Percentiles rank a stretch among this genome's conserved stretches.
Evolutionary conservation across 2,113 vertebrate genomes (phyloP).

Genomic region (Eudyptes chrysolophus): DNA sequence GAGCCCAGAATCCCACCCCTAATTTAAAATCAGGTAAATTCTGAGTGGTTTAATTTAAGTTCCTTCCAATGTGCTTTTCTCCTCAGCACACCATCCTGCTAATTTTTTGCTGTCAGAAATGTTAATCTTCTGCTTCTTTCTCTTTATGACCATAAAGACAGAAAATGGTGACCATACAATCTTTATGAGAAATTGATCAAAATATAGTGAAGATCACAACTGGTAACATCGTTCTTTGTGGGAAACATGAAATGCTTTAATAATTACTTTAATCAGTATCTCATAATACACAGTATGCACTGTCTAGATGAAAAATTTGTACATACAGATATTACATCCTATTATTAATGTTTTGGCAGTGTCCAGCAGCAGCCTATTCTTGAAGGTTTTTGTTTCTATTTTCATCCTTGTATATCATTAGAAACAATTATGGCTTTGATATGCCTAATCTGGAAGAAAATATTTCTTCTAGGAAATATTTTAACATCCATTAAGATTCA

Average conservation of each 20-base stretch:
- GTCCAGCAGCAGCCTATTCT: background rate
- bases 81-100: background rate
- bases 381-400: background rate
- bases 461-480: background rate
- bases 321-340: background rate
- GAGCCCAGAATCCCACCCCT: background rate
- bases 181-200: background rate
- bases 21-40: background rate
- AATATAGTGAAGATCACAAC: background rate
- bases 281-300: background rate
- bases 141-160: background rate
- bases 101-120: background rate
- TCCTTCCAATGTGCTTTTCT: background rate
- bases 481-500: background rate
- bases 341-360: background rate
- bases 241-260: background rate
- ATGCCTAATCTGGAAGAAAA: background rate
- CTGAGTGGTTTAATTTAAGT: background rate
- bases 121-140: background rate
- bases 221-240: background rate
- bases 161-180: background rate
- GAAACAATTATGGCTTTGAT: background rate
- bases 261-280: background rate
- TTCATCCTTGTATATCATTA: background rate
- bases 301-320: background rate